Evolutionary conservation across 2,113 vertebrate species (phyloP), one percentile per base, ranked within the genome.

Genomic region (Halcyon malimbica): DNA sequence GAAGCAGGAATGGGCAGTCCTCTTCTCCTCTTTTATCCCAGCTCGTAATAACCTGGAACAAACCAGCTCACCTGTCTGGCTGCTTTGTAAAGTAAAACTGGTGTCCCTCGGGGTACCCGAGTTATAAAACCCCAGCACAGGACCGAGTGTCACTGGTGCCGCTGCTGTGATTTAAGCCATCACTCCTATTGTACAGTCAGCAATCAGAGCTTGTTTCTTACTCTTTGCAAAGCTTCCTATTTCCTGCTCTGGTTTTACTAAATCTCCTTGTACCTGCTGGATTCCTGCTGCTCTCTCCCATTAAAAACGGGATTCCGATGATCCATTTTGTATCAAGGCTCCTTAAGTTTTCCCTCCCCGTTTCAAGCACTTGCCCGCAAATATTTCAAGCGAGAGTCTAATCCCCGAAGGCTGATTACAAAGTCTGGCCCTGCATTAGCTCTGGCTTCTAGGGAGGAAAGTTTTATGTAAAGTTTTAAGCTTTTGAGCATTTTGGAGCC

Each of bases 81-180:
- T 7, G 8, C 68, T 80, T 37, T 44, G 18, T 33, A 16, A 35
- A 46, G 53, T 10, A 10, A 19, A 29, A 5, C 16, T 3, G 4
- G 10, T 15, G 33, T 64, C 50, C 16, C 48, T 53, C 5, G 0
- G 57, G 39, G 41, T 9, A 9, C 4, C 17, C 0, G 3, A 18
- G 13, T 8, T n/a, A 7, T 18, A 23, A n/a, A 42, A 44, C 37
- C 46, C 63, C 24, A 4, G 33, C 48, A 0, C 1, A 18, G 59
- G 2, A 1, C 48, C 2, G 20, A 3, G 6, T 11, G 41, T 12
- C 37, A 9, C 3, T 2, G 1, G 16, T 28, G 2, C 46, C 7
- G 0, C 48, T 14, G 29, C 57, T 44, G 67, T 3, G 9, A 11
- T 28, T 33, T 19, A 4, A 35, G 17, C 26, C 14, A 1, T 50